Conservation (phyloP, 2,888 invertebrate species). For the Drosophila prostipennis region DNA sequence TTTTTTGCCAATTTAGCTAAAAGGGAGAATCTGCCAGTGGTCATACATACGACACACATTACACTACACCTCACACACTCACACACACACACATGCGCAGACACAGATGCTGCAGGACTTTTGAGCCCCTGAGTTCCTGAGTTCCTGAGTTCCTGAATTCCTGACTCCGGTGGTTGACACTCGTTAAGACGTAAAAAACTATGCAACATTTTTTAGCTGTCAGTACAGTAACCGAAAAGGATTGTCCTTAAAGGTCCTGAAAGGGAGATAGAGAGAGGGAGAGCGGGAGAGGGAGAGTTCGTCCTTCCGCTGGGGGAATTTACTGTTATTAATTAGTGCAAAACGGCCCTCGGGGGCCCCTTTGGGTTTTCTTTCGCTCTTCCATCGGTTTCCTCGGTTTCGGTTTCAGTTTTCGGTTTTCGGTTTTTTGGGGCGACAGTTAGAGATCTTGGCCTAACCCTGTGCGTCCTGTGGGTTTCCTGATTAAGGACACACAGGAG, state of each 20-base stretch:
- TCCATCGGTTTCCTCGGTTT: constrained; percentile 5
- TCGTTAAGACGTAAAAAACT: constrained; percentile 76
- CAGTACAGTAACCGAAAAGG: constrained; percentile 58
- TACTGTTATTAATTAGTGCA: constrained; percentile 79
- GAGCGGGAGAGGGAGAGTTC: background rate
- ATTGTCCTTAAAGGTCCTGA: constrained; percentile 28
- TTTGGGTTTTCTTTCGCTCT: constrained; percentile 31
- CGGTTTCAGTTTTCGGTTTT: constrained; percentile 7
- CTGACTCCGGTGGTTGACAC: constrained; percentile 72
- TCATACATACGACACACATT: constrained; percentile 43
- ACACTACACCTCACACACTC: constrained; percentile 19
- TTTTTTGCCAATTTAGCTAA: constrained; percentile 77
- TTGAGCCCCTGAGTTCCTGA: constrained; percentile 10
- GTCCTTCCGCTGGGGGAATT: constrained; percentile 60
- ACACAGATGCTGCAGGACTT: constrained; percentile 53
- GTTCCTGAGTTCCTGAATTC: constrained; percentile 16
- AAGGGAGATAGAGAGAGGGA: background rate
- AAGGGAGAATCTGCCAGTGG: constrained; percentile 70
- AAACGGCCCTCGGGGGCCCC: constrained; percentile 76
- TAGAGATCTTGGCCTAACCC: constrained; percentile 40
- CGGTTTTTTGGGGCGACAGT: background rate
- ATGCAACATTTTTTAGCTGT: constrained; percentile 77
- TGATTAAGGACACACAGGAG: constrained; percentile 56
- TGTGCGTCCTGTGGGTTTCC: constrained; percentile 52
- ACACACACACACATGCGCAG: constrained; percentile 34